phyloP scores from a whole-genome alignment of 2,113 vertebrate genomes.

The Rynchops niger region DNA sequence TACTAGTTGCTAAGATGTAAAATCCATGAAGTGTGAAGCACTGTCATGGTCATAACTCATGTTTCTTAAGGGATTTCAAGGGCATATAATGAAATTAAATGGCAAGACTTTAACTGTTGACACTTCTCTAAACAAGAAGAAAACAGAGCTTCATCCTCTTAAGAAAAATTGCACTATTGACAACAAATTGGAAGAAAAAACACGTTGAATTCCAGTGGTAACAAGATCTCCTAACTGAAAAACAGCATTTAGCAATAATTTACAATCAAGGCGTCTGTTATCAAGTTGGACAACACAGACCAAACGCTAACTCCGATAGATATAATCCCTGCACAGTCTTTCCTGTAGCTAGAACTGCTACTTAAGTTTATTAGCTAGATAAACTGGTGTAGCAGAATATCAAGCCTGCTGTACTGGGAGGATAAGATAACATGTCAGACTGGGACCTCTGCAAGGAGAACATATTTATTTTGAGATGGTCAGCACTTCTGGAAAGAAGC shows the following conservation, averaged over 20 bases:
- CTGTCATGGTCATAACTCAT: background rate
- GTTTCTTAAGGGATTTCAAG: background rate
- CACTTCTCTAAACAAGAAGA: background rate
- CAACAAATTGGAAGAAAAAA: background rate
- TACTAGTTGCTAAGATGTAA: background rate
- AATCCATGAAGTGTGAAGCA: background rate
- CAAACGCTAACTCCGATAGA: background rate
- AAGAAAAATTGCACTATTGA: background rate
- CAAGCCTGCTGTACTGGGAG: background rate
- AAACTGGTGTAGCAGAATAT: background rate
- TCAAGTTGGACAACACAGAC: background rate
- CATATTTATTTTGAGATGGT: background rate
- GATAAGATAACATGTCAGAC: background rate
- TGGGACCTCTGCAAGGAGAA: background rate
- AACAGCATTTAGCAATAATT: background rate
- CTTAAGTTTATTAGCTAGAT: background rate
- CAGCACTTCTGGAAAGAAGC: background rate
- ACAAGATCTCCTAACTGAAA: background rate
- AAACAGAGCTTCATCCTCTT: background rate
- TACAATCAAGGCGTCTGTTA: constrained; percentile 12
- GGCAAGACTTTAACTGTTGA: background rate
- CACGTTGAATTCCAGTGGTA: background rate
- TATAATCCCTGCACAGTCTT: background rate
- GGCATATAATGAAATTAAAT: background rate
- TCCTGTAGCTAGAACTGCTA: background rate